Evolutionary conservation across 2,888 invertebrate genomes (phyloP), one percentile per base, ranked within the genome.

Genomic region (Polyommatus icarus): DNA sequence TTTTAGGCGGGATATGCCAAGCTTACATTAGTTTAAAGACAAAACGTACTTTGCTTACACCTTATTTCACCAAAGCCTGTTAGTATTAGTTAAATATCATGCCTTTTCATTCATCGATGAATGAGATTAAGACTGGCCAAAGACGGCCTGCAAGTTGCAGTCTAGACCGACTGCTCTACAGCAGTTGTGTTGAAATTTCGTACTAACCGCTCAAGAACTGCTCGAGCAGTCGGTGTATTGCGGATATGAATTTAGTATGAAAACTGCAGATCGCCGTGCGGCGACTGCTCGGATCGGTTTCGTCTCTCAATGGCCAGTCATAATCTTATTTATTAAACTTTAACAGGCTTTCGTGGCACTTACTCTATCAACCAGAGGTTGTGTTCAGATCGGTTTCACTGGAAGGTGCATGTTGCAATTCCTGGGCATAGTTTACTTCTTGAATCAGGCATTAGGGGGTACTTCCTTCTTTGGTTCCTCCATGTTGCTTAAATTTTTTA

Each of bases 381-480:
- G 73, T 20, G 10, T 40, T 73, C 73, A 73, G 20, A 73, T 40
- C 20, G 50, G 29, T 67, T 46, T 75, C 50, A 75, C 75, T 75
- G 54, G 75, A 54, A 54, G 46, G 54, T 15, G 46, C 40, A n/a
- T 54, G 67, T 40, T 36, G 15, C 36, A 40, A 46, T 57, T 57
- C 57, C 59, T 54, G n/a, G 29, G 12, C 71, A 54, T n/a, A 57
- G 36, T 24, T 78, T 77, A 81, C 40, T 78, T 79, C 79, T 54
- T 84, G 84, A 85, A 93, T 96, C 96, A 96, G 91, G 96, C 96
- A 91, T 96, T 96, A 81, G 95, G 92, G 77, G 95, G 91, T 77
- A 95, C 88, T 71, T 96, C 96, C 87, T 96, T 96, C 91, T 96
- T 96, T 84, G 94, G 90, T 85, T 96, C 96, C 82, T 96, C 96